Evolutionary conservation across 2,888 invertebrate genomes (phyloP), one percentile per base, ranked within the genome.

Genomic region (Drosophila engyochracea): DNA sequence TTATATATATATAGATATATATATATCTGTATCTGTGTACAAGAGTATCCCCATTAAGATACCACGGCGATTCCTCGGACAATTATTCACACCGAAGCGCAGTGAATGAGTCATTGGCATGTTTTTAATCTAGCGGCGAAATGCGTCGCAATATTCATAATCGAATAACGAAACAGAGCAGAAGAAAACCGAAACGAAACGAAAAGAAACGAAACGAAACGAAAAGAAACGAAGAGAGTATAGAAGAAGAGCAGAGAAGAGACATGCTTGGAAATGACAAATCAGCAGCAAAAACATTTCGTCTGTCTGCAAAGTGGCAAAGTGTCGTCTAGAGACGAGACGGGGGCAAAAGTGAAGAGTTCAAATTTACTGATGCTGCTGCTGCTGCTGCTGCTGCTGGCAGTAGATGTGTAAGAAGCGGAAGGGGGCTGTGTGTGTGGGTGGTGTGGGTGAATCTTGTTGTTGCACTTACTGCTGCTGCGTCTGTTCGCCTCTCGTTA

Each of bases 91-190:
- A 7, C 2, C 54, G n/a, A 41, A 57, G 55, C 61, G 62, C 68
- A 52, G 30, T 33, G 35, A 22, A 65, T 79, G 79, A 79, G 74
- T 79, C 79, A 79, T 52, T 41, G 22, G 47, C 52, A 69, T 81
- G 81, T 81, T 79, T 79, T 79, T 39, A 69, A 54, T 66, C 44
- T 70, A 39, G 61, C 54, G 31, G 59, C 47, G 62, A 83, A 87
- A 83, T 86, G 87, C 84, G 84, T 82, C 84, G 89, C 73, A 85
- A 63, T 67, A 76, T 86, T 82, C 68, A 86, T 76, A 86, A 72
- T 79, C 75, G 65, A 72, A 83, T 68, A 84, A 66, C 74, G 39
- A 52, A 75, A 70, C 66, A 65, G 35, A 47, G 47, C 16, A 63
- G 25, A 41, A 33, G 28, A 67, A 19, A 58, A 52, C n/a, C 60